Evolutionary conservation across 2,888 invertebrate species (phyloP).

Genomic region (Dendrolimus houi): DNA sequence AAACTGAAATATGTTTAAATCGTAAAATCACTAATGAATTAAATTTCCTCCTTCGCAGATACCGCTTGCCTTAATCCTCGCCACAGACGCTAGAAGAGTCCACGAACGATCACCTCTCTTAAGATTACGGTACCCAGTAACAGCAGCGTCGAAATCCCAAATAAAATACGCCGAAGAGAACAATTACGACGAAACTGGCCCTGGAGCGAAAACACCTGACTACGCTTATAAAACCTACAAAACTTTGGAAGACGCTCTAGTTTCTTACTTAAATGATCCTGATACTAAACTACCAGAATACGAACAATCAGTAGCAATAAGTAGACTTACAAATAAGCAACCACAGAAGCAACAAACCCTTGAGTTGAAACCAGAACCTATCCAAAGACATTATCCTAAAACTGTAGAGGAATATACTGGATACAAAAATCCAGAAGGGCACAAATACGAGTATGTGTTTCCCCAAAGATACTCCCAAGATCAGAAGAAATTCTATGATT

Average conservation of each 20-base stretch:
- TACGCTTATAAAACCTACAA: constrained; percentile 53
- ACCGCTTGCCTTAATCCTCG: constrained; percentile 24
- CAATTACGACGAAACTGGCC: constrained; percentile 66
- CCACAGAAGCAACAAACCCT: constrained; percentile 2
- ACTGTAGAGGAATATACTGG: constrained; percentile 32
- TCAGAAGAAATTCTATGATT: background rate
- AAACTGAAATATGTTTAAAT: too few species aligned
- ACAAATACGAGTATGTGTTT: constrained; percentile 3
- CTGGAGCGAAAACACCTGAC: constrained; percentile 46
- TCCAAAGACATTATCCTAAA: constrained; percentile 23
- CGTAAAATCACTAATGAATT: too few species aligned
- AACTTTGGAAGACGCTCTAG: constrained; percentile 47
- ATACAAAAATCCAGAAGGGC: constrained; percentile 11
- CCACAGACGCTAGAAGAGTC: constrained; percentile 16
- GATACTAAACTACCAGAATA: constrained; percentile 55
- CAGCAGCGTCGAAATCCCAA: constrained; percentile 55
- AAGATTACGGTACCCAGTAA: constrained; percentile 10
- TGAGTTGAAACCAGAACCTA: constrained; percentile 4
- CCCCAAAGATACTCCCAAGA: constrained; percentile 4
- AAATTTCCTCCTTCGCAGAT: constrained; percentile 21
- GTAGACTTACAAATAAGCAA: background rate
- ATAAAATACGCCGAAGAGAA: constrained; percentile 59
- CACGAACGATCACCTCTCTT: constrained; percentile 6
- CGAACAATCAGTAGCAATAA: constrained; percentile 22
- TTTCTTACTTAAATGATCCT: constrained; percentile 51